Evolutionary conservation across 2,113 vertebrate genomes (phyloP), one percentile per base, ranked within the genome.

Genomic region (Catharus bicknelli): DNA sequence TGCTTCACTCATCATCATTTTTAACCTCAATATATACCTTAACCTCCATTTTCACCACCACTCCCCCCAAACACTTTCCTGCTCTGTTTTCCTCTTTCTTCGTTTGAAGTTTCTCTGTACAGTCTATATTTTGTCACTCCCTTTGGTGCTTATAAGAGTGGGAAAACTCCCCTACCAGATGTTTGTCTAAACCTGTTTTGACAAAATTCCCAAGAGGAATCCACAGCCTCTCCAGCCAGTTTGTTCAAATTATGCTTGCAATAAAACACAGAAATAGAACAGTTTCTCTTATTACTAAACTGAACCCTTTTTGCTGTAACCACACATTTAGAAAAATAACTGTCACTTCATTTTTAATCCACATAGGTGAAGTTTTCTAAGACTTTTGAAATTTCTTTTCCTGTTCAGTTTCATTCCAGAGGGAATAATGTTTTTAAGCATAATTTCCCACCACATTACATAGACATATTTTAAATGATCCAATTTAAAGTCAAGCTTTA

Each of bases 401-500:
- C 42, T 43, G 15, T 45, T 51, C 34, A 45, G 7, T 25, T 38
- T 48, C 10, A 23, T 85, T 95, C 40, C 38, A 58, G 73, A 36
- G 26, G 88, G 22, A 8, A 79, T 45, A 45, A 54, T 50, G 7
- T 5, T 73, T 86, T 83, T 51, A 63, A 82, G 77, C 88, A 90
- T 50, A 11, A 20, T 90, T 95, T 93, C 57, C 61, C 21, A 55
- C 18, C n/a, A 53, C 43, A 68, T 45, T 50, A 48, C 20, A 72
- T 11, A 87, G 72, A 78, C 22, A 29, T 26, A 36, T 68, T 88
- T 42, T 63, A 62, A 95, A 68, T 23, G 3, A 87, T 80, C 21
- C 42, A 63, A 13, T 91, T 90, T 95, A 93, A 94, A 93, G 55
- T 34, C 17, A 61, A 63, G 53, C 23, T 79, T 91, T 83, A 78